A percentile compares a stretch with the other conserved stretches of the same genome.
Evolutionary conservation across 2,888 invertebrate genomes (phyloP).

Genomic region (Diadromus collaris): DNA sequence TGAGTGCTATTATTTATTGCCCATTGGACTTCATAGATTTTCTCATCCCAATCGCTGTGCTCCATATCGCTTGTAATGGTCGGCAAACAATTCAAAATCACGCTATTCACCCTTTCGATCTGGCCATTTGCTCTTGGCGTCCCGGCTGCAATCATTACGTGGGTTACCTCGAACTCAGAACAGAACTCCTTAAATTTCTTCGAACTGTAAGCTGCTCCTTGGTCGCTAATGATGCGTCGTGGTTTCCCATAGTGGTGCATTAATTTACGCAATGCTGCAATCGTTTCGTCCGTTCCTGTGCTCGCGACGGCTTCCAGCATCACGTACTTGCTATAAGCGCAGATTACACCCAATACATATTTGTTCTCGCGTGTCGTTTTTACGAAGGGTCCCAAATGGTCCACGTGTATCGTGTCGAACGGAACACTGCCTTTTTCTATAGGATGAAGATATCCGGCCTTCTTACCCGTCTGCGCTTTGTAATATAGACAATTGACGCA

Average conservation of each 20-base stretch:
- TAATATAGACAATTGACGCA: too few relatives aligned
- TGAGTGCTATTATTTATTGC: too few relatives aligned
- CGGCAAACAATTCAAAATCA: conserved; percentile 59
- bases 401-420: too few relatives aligned
- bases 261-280: conserved; percentile 42
- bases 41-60: neutral
- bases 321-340: conserved; percentile 53
- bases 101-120: conserved; percentile 59
- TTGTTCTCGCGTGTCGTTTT: too few relatives aligned
- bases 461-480: too few relatives aligned
- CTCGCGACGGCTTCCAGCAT: conserved; percentile 39
- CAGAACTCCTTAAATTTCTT: conserved; percentile 61
- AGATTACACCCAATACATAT: conserved; percentile 29
- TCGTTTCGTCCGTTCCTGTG: conserved; percentile 37
- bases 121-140: conserved; percentile 65
- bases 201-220: conserved; percentile 68
- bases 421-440: too few relatives aligned
- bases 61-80: conserved; percentile 52
- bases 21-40: too few relatives aligned
- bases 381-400: too few relatives aligned
- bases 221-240: conserved; percentile 63
- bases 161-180: conserved; percentile 58
- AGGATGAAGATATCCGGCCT: too few relatives aligned
- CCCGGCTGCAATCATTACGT: conserved; percentile 62
- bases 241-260: conserved; percentile 67